Evolutionary conservation across 2,888 invertebrate genomes (phyloP).

Genomic region (Trichopria drosophilae): DNA sequence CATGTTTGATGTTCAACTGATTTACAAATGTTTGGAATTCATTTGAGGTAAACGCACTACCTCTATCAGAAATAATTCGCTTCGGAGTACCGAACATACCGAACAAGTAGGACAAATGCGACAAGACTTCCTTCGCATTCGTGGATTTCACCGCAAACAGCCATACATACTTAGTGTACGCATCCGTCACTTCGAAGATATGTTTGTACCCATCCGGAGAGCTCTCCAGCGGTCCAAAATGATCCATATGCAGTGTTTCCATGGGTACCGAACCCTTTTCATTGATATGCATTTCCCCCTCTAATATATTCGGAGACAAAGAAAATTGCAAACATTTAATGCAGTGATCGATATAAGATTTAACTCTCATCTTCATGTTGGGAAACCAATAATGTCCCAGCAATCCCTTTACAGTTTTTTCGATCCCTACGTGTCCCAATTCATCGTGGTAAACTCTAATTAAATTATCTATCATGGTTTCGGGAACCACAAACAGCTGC

Average conservation of each 20-base stretch:
- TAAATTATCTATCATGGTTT: slow-evolving; percentile 21
- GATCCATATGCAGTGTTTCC: slow-evolving; percentile 39
- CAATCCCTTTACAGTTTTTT: slow-evolving; percentile 26
- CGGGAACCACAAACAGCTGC: slow-evolving; percentile 31
- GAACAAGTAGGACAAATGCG: slow-evolving; percentile 33
- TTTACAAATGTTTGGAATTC: slow-evolving; percentile 36
- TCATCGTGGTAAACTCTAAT: slow-evolving; percentile 28
- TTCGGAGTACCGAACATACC: slow-evolving; percentile 33
- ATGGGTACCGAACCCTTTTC: slow-evolving; percentile 41
- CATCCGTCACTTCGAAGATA: slow-evolving; percentile 39
- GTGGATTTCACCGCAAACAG: slow-evolving; percentile 33
- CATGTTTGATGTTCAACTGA: slow-evolving; percentile 29
- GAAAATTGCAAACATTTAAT: slow-evolving; percentile 21
- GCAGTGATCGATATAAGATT: slow-evolving; percentile 25
- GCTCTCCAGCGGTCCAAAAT: slow-evolving; percentile 39
- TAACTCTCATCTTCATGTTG: slow-evolving; percentile 10
- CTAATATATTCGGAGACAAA: slow-evolving; percentile 27
- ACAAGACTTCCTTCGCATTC: slow-evolving; percentile 23
- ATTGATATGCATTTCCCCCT: slow-evolving; percentile 39
- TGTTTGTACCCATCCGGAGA: slow-evolving; percentile 26
- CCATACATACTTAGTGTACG: slow-evolving; percentile 38
- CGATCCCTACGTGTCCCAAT: slow-evolving; percentile 26
- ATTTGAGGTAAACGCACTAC: slow-evolving; percentile 42
- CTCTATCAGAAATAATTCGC: slow-evolving; percentile 41
- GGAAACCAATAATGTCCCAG: slow-evolving; percentile 23